phyloP scores from a whole-genome alignment of 2,797 vertebrate species.

The Clarias pachynema region DNA sequence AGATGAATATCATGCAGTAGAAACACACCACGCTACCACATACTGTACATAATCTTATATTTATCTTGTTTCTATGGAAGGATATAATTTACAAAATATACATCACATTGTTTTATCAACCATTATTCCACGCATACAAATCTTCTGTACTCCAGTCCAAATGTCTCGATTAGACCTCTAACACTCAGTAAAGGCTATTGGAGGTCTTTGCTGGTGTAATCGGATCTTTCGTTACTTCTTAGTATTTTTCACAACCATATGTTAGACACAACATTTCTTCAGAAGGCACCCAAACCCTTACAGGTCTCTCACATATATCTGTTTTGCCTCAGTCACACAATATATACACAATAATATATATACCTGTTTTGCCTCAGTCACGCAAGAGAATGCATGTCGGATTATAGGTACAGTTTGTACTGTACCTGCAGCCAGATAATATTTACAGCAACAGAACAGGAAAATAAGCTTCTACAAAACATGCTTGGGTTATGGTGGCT shows the following conservation, averaged over 20 bases:
- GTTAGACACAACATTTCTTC: slow-evolving; percentile 25
- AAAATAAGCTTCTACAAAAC: slow-evolving; percentile 65
- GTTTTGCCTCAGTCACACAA: slow-evolving; percentile 48
- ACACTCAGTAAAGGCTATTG: slow-evolving; percentile 33
- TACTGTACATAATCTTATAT: slow-evolving; percentile 67
- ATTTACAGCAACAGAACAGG: slow-evolving; percentile 71
- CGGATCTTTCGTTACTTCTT: slow-evolving; percentile 7
- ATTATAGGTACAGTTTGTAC: no score
- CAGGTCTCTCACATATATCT: slow-evolving; percentile 2
- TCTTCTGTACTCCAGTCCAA: slow-evolving; percentile 16
- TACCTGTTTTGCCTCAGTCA: no score
- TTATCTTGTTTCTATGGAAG: slow-evolving; percentile 76
- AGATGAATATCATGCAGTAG: slow-evolving; percentile 28
- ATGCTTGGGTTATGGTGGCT: slow-evolving; percentile 62
- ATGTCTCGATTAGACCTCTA: slow-evolving; percentile 32
- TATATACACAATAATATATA: no score
- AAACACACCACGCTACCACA: slow-evolving; percentile 57
- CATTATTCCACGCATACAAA: slow-evolving; percentile 41
- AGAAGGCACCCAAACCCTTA: slow-evolving; percentile 42
- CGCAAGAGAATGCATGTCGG: no score
- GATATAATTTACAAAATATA: slow-evolving; percentile 80
- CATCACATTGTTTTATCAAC: slow-evolving; percentile 70
- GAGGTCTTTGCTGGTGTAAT: slow-evolving; percentile 52
- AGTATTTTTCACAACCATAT: slow-evolving; percentile 29
- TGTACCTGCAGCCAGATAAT: slow-evolving; percentile 58